phyloP scores from a whole-genome alignment of 2,888 invertebrate genomes.

The Hirtodrosophila cameraria region DNA sequence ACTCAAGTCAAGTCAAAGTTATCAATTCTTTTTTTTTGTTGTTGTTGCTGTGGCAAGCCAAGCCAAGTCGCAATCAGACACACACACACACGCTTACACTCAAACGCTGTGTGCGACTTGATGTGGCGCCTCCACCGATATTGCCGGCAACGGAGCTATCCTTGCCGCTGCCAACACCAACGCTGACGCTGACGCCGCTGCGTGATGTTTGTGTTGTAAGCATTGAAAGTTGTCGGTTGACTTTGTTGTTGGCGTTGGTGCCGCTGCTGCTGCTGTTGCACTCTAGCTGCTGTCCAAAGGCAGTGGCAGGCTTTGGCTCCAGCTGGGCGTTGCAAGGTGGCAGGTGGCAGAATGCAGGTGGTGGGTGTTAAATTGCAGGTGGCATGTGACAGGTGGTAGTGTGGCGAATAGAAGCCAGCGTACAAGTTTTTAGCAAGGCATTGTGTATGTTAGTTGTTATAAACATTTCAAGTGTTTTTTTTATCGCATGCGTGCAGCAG shows the following conservation, averaged over 20 bases:
- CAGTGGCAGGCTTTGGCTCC: conserved; percentile 85
- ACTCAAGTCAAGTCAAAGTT: neutral
- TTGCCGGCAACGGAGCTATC: conserved; percentile 85
- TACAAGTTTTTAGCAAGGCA: conserved; percentile 7
- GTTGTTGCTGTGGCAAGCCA: neutral
- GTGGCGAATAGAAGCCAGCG: neutral
- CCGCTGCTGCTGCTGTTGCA: conserved; percentile 84
- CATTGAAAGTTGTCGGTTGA: conserved; percentile 88
- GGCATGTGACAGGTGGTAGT: neutral
- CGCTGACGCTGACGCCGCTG: conserved; percentile 82
- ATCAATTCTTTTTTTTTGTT: conserved; percentile 16
- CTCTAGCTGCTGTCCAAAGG: conserved; percentile 87
- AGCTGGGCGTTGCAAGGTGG: conserved; percentile 35
- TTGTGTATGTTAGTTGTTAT: conserved; percentile 52
- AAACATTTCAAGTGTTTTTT: neutral
- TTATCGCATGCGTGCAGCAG: conserved; percentile 39
- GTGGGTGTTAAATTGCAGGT: conserved; percentile 5
- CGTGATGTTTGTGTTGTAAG: conserved; percentile 85
- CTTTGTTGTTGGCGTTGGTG: conserved; percentile 86
- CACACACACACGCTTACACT: conserved; percentile 87
- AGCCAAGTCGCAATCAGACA: conserved; percentile 11
- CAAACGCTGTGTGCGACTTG: conserved; percentile 88
- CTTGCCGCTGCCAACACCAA: conserved; percentile 82
- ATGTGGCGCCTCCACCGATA: conserved; percentile 46
- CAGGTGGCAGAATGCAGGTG: conserved; percentile 9